These are phyloP conservation scores for Halcyon smyrnensis DNA, from an alignment of 2,797 vertebrate genomes.

Conservation along the genomic window DNA sequence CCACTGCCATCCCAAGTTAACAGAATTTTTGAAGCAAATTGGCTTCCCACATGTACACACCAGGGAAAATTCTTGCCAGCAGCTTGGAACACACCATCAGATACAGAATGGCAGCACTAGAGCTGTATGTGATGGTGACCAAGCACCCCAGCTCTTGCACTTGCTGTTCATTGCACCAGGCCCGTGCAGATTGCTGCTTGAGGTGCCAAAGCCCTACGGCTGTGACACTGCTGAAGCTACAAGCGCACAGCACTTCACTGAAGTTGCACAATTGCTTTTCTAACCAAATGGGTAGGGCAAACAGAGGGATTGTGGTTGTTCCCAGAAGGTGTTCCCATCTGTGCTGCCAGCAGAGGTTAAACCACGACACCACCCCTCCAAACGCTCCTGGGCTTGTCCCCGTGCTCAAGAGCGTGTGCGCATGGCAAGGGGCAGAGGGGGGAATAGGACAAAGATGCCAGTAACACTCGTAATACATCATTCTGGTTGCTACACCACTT, in stretches of 20 bases:
- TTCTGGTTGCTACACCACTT: background rate
- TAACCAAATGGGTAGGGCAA: background rate
- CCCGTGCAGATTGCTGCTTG: fast-evolving
- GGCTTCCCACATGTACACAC: background rate
- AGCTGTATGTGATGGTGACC: background rate
- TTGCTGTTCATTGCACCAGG: background rate
- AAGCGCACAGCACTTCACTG: background rate
- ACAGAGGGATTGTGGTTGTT: background rate
- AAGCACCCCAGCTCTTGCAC: background rate
- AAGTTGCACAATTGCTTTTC: background rate
- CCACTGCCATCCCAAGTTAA: background rate
- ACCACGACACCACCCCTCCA: background rate
- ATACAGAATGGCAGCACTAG: background rate
- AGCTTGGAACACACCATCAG: background rate
- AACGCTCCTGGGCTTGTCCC: background rate
- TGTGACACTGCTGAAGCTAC: background rate
- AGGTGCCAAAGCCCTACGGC: background rate
- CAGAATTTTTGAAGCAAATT: background rate
- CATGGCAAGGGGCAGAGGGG: background rate
- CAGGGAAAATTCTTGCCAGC: background rate
- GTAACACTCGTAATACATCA: background rate
- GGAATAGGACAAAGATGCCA: background rate
- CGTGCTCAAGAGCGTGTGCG: background rate
- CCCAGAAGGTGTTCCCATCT: background rate
- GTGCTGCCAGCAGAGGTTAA: too few relatives aligned